A percentile compares a stretch with the other conserved stretches of the same genome.
These are phyloP conservation scores for Leuctra nigra DNA, from an alignment of 2,888 invertebrate genomes.

Conservation along the genomic window DNA sequence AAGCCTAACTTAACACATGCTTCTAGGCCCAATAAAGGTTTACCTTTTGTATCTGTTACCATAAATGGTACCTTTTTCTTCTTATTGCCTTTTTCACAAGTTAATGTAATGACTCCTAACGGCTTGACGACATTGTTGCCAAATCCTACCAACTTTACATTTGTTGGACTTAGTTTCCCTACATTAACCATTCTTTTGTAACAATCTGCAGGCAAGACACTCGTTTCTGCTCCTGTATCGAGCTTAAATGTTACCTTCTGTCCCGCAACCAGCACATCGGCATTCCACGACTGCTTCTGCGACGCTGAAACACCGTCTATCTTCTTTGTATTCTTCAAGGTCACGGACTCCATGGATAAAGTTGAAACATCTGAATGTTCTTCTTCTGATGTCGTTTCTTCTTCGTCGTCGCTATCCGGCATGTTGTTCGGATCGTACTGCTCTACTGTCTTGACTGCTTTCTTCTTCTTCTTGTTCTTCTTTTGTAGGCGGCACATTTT, in stretches of 20 bases:
- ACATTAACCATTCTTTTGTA: too few species aligned
- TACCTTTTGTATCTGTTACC: not conserved
- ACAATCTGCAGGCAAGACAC: slow-evolving; percentile 2
- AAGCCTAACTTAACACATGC: not conserved
- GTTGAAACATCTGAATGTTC: too few species aligned
- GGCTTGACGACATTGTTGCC: not conserved
- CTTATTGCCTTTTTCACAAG: not conserved
- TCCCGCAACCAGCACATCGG: too few species aligned
- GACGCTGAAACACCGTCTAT: too few species aligned
- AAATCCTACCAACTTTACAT: not conserved
- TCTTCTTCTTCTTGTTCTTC: too few species aligned
- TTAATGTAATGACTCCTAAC: not conserved
- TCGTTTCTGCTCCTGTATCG: not conserved
- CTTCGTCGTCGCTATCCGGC: not conserved
- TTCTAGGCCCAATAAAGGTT: not conserved
- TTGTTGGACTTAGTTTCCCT: not conserved
- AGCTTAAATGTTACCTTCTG: not conserved
- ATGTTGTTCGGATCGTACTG: not conserved
- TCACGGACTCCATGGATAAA: too few species aligned
- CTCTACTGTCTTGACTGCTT: too few species aligned
- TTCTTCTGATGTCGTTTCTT: too few species aligned
- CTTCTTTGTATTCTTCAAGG: too few species aligned
- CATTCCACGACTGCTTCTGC: too few species aligned
- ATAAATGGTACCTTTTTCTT: not conserved
- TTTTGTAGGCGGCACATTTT: too few species aligned